A percentile compares a stretch with the other conserved stretches of the same genome.
Conservation (phyloP, 2,797 vertebrate species). For the Hephaestus fuliginosus region DNA sequence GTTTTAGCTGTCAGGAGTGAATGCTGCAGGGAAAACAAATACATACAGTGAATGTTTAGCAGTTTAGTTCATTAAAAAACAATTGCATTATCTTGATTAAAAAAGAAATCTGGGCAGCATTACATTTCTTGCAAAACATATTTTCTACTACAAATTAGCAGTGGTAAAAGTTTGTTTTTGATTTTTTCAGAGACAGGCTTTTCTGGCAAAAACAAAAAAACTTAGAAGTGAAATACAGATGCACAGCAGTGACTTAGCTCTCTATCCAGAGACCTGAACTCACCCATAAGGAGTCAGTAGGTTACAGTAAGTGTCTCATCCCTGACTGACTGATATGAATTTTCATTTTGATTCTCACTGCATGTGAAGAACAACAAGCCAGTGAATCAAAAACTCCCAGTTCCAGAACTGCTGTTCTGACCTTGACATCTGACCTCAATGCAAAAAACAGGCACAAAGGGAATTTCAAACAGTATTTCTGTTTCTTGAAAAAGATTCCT, state of each 20-base stretch:
- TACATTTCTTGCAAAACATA: neutral
- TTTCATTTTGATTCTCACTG: slow-evolving; percentile 9
- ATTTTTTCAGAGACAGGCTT: neutral
- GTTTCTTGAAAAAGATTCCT: neutral
- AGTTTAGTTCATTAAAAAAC: neutral
- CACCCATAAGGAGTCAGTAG: neutral
- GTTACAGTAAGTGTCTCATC: slow-evolving; percentile 1
- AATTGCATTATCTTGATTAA: neutral
- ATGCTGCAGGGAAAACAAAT: no score
- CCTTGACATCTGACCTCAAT: slow-evolving; percentile 12
- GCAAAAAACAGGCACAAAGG: neutral
- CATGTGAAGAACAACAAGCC: neutral
- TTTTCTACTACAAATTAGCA: slow-evolving; percentile 1
- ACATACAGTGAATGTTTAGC: no score
- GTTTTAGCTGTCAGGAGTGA: no score
- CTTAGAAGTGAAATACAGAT: neutral
- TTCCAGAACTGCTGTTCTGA: slow-evolving; percentile 9
- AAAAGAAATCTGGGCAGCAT: neutral
- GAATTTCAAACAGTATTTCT: neutral
- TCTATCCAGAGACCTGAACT: slow-evolving; percentile 6
- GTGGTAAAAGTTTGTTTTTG: neutral
- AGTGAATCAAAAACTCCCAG: slow-evolving; percentile 12
- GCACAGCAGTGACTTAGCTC: neutral
- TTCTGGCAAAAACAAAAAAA: neutral
- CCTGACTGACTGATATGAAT: neutral